These are phyloP conservation scores for Sorex maritimensis DNA, from an alignment of 2,797 vertebrate genomes.

Conservation along the genomic window DNA sequence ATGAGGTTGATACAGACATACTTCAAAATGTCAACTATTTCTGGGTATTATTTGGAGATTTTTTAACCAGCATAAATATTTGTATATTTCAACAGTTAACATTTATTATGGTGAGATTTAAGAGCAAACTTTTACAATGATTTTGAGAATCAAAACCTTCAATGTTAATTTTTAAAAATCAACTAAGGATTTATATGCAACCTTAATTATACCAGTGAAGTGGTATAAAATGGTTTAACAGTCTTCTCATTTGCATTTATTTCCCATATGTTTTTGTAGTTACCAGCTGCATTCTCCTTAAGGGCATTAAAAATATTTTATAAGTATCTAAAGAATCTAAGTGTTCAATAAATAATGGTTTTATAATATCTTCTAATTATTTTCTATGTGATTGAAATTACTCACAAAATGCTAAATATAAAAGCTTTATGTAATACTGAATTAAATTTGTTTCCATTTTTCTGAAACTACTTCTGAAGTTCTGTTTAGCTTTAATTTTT, in stretches of 20 bases:
- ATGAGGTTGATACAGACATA: not conserved
- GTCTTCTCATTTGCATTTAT: slow-evolving; percentile 53
- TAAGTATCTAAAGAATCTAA: slow-evolving; percentile 20
- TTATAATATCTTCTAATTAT: slow-evolving; percentile 47
- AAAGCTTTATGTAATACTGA: not conserved
- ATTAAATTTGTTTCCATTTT: not conserved
- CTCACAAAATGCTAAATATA: slow-evolving; percentile 51
- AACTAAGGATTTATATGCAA: slow-evolving; percentile 39
- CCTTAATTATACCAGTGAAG: slow-evolving; percentile 35
- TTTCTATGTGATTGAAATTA: not conserved
- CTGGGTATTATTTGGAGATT: not conserved
- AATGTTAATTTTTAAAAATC: not conserved
- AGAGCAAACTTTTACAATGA: not conserved
- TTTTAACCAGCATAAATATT: slow-evolving; percentile 14
- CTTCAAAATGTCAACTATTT: slow-evolving; percentile 31
- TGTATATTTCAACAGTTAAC: slow-evolving; percentile 26
- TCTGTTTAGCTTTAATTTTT: slow-evolving; percentile 7
- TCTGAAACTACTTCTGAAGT: slow-evolving; percentile 8
- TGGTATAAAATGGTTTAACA: slow-evolving; percentile 21
- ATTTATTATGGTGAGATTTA: not conserved
- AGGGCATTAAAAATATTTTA: slow-evolving; percentile 25
- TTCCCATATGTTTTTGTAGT: slow-evolving; percentile 22
- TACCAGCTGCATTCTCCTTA: slow-evolving; percentile 52
- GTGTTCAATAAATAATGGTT: slow-evolving; percentile 47
- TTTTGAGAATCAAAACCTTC: slow-evolving; percentile 30